These are phyloP conservation scores for Oreochromis spilurus DNA, from an alignment of 2,113 vertebrate species.

Conservation along the genomic window DNA sequence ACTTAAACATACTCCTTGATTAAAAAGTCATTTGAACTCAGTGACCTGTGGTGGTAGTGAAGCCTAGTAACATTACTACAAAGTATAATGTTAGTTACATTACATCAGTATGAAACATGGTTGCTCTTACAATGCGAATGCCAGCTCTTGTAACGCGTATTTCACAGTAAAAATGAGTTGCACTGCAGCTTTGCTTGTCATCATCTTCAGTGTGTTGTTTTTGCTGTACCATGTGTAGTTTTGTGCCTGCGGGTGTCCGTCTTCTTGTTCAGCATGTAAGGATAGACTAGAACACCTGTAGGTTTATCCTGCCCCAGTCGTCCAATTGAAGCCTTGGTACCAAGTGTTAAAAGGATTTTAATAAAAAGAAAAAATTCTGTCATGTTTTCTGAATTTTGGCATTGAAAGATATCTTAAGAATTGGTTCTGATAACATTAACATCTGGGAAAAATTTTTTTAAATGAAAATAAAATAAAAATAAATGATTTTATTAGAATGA, in stretches of 20 bases:
- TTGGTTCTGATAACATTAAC: not conserved
- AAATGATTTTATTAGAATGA: not conserved
- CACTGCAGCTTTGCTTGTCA: not conserved
- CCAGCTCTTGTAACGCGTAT: not conserved
- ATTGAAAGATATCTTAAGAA: not conserved
- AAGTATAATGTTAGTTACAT: not conserved
- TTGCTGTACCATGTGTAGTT: not conserved
- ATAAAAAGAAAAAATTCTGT: not conserved
- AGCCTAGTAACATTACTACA: not conserved
- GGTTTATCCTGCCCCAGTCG: not conserved
- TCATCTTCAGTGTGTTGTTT: not conserved
- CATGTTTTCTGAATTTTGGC: not conserved
- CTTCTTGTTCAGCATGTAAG: not conserved
- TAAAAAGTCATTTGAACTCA: not conserved
- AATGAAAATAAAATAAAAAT: not conserved
- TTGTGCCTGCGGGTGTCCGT: not conserved
- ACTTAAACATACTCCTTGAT: not conserved
- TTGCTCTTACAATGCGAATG: not conserved
- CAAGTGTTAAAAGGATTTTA: not conserved
- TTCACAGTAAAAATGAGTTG: not conserved
- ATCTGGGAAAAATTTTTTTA: accelerated
- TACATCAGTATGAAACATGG: not conserved
- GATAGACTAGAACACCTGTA: not conserved
- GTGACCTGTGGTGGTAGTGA: not conserved
- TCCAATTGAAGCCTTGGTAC: not conserved